These are phyloP conservation scores for Drosophila arawakana DNA, from an alignment of 1,140 invertebrate species.

Conservation along the genomic window DNA sequence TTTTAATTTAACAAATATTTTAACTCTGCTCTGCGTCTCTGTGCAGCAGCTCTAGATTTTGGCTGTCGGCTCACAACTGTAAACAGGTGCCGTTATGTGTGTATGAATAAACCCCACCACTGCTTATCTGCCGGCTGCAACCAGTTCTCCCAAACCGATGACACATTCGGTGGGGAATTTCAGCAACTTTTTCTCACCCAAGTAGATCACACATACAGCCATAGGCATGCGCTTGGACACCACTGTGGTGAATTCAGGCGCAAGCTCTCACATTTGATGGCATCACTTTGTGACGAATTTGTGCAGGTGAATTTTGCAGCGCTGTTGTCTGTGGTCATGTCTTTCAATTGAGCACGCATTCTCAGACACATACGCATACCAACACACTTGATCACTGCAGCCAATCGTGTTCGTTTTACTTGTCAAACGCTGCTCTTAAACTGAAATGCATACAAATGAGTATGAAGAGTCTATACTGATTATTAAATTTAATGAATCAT, in stretches of 20 bases:
- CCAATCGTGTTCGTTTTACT: not conserved
- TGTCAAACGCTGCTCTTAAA: not conserved
- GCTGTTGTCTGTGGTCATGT: not conserved
- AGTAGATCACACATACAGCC: not conserved
- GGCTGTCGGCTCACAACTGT: too few species aligned
- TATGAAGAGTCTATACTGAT: not conserved
- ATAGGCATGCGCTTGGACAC: not conserved
- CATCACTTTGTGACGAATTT: not conserved
- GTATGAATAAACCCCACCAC: not conserved
- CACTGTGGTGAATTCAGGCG: slow-evolving; percentile 1
- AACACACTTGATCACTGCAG: not conserved
- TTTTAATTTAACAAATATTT: too few species aligned
- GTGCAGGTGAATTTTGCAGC: not conserved
- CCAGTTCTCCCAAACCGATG: not conserved
- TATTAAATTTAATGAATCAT: not conserved
- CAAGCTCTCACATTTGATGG: not conserved
- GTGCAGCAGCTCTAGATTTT: too few species aligned
- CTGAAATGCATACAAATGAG: not conserved
- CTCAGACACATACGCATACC: not conserved
- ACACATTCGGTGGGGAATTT: too few species aligned
- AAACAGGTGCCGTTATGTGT: too few species aligned
- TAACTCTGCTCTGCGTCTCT: too few species aligned
- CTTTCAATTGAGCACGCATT: not conserved
- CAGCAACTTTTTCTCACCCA: not conserved
- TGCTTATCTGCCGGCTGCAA: not conserved